These are phyloP conservation scores for Porites australiensis DNA, from an alignment of 64 coral and sea anemone species.

Conservation along the genomic window DNA sequence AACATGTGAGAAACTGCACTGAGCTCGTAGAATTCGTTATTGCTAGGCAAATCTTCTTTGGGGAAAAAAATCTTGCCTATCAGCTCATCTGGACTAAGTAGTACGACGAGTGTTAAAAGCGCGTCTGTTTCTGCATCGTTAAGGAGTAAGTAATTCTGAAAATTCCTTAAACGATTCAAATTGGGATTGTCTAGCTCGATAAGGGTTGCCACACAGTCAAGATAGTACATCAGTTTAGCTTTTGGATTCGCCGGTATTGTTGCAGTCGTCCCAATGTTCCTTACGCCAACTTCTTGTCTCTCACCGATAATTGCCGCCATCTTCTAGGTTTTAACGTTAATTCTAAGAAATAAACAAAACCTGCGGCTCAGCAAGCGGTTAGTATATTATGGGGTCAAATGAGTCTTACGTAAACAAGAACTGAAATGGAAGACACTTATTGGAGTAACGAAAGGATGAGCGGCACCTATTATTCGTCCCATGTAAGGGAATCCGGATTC, in stretches of 20 bases:
- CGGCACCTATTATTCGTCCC: too few relatives aligned
- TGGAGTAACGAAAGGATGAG: too few relatives aligned
- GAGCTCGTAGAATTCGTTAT: constrained; percentile 17
- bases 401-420: too few relatives aligned
- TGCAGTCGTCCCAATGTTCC: not conserved
- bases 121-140: constrained; percentile 9
- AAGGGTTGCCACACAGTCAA: not conserved
- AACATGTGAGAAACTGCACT: constrained; percentile 3
- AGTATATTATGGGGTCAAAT: too few relatives aligned
- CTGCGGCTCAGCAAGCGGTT: too few relatives aligned
- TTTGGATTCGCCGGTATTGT: not conserved
- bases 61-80: constrained; percentile 22
- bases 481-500: too few relatives aligned
- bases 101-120: constrained; percentile 8
- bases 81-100: constrained; percentile 26
- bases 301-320: too few relatives aligned
- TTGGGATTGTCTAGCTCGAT: not conserved
- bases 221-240: constrained; percentile 38
- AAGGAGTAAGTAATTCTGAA: not conserved
- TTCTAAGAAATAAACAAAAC: too few relatives aligned
- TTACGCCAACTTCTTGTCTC: constrained; percentile 11
- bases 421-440: too few relatives aligned
- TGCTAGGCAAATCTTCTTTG: not conserved
- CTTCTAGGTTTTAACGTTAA: too few relatives aligned
- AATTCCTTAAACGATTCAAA: not conserved